Evolutionary conservation across 2,888 invertebrate genomes (phyloP).

Genomic region (Chydorus sphaericus): DNA sequence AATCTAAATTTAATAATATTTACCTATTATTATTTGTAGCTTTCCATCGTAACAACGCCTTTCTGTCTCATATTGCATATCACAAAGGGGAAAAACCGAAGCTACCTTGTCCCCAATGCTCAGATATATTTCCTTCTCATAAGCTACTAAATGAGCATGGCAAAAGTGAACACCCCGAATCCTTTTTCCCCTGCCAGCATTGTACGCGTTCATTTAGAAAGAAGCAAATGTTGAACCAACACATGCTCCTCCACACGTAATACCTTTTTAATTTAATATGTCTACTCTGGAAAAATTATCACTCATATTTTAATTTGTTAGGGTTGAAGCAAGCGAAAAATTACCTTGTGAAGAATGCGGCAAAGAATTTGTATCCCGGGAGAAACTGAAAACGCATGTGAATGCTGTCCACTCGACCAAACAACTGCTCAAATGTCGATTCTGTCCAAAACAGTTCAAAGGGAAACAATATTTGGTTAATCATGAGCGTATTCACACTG

Average conservation of each 20-base stretch:
- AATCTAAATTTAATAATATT: no score
- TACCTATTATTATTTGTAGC: no score
- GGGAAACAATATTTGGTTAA: not conserved
- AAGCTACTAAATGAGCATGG: not conserved
- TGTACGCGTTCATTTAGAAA: not conserved
- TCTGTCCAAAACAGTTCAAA: not conserved
- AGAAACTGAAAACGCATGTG: not conserved
- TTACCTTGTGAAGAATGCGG: not conserved
- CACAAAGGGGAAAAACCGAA: not conserved
- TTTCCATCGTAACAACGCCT: not conserved
- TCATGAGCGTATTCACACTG: slow-evolving; percentile 1
- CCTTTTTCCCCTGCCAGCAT: not conserved
- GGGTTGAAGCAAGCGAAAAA: no score
- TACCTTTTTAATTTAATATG: not conserved
- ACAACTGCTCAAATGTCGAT: not conserved
- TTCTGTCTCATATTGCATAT: not conserved
- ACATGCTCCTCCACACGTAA: not conserved
- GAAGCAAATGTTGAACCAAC: not conserved
- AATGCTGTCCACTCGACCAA: not conserved
- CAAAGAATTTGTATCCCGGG: not conserved
- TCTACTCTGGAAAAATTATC: not conserved
- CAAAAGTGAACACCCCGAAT: not conserved
- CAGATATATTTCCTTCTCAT: not conserved
- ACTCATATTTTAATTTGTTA: not conserved
- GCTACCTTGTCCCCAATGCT: not conserved